Evolutionary conservation across 2,888 invertebrate genomes (phyloP).

Genomic region (Vandiemenella viatica): DNA sequence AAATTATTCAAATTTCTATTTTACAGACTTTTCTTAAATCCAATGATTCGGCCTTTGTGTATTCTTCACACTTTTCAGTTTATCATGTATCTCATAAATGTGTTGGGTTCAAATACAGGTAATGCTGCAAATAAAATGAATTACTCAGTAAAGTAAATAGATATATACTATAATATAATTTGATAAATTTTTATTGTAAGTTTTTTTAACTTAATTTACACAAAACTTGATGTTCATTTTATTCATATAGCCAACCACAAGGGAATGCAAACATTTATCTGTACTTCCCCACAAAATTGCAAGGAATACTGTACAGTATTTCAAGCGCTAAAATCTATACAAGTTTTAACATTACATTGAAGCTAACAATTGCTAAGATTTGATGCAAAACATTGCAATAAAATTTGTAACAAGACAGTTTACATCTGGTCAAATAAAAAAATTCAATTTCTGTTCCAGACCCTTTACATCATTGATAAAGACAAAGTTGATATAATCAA

Average conservation of each 20-base stretch:
- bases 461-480: slow-evolving; percentile 8
- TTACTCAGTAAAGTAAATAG: neutral
- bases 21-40: no score
- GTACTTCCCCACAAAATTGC: slow-evolving; percentile 1
- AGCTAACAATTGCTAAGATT: slow-evolving; percentile 16
- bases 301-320: slow-evolving; percentile 7
- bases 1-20: no score
- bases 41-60: no score
- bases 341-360: slow-evolving; percentile 16
- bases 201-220: slow-evolving; percentile 16
- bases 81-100: no score
- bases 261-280: neutral
- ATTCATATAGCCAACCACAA: slow-evolving; percentile 7
- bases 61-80: no score
- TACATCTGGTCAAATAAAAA: slow-evolving; percentile 13
- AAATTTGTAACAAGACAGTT: slow-evolving; percentile 12
- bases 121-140: neutral
- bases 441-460: slow-evolving; percentile 8
- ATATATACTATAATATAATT: neutral
- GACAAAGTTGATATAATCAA: slow-evolving; percentile 13
- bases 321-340: slow-evolving; percentile 14
- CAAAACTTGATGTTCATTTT: slow-evolving; percentile 13
- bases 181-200: slow-evolving; percentile 5
- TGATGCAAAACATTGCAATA: slow-evolving; percentile 16
- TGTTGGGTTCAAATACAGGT: no score